Base-by-base conservation (phyloP, 2,888 invertebrate species). In the Protophormia terraenovae region DNA sequence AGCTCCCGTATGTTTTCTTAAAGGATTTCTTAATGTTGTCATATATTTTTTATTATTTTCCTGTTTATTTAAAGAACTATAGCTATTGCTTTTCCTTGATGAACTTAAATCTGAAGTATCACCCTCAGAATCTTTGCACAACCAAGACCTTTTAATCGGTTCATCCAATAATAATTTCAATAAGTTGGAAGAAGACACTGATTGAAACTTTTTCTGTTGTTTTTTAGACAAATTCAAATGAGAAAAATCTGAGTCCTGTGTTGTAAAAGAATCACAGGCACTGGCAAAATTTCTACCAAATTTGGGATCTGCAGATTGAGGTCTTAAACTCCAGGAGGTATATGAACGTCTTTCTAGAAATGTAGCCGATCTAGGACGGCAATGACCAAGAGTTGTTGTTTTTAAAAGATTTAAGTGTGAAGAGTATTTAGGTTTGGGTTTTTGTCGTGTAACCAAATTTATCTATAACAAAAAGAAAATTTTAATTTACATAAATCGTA, bases 111-210 rank as follows among this genome's bases (percentile, higher is more conserved):
- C 90, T 24, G 91, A 89, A 64, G 87, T 88, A 24, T 88, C 87
- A 19, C 83, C 84, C 14, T 86, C 88, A 86, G 81, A 53, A 35
- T 83, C 80, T 16, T 80, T 86, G 32, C 93, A 90, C 83, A 91
- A 90, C 93, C 94, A 94, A 90, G 94, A 94, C 91, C 93, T 91
- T 88, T 93, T 93, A 24, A 93, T 92, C 24, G 93, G 93, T 84
- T 93, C 92, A 50, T 92, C 91, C 58, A 93, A 76, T 58, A 93
- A 85, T 0, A 92, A 86, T 77, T 92, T 93, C 0, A 93, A 87
- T n/a, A 93, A 81, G 87, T 91, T 92, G 38, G 93, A 92, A 4
- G 93, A 93, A 0, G 93, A 92, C 1, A 90, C 88, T 3, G 90
- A 88, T 50, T 89, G 86, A 66, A 89, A 88, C 6, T 87, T 88